A percentile compares a stretch with the other conserved stretches of the same genome.
phyloP scores from a whole-genome alignment of 2,888 invertebrate genomes.

The Drosophila setosimentum region DNA sequence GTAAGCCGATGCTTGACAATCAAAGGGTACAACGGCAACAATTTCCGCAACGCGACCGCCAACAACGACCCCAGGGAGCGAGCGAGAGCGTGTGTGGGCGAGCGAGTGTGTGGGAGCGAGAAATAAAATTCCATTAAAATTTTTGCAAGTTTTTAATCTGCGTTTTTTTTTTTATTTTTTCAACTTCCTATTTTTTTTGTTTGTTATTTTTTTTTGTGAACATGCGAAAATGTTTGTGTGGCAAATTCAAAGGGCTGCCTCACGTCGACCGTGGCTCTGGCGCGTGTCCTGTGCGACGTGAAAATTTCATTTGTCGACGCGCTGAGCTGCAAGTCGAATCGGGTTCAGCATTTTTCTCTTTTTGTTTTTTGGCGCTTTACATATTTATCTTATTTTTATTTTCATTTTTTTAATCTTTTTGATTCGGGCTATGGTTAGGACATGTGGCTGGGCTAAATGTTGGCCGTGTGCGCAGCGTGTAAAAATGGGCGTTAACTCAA shows the following conservation, averaged over 20 bases:
- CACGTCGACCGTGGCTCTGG: slow-evolving; percentile 46
- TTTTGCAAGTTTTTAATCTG: slow-evolving; percentile 75
- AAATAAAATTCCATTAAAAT: slow-evolving; percentile 80
- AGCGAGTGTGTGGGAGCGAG: slow-evolving; percentile 4
- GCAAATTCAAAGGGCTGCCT: slow-evolving; percentile 62
- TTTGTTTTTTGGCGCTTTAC: slow-evolving; percentile 36
- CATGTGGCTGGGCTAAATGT: slow-evolving; percentile 31
- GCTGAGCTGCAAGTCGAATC: slow-evolving; percentile 36
- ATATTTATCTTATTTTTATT: slow-evolving; percentile 51
- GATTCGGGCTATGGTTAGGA: slow-evolving; percentile 46
- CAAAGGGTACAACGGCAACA: slow-evolving; percentile 69
- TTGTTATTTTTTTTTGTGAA: slow-evolving; percentile 35
- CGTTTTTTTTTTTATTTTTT: slow-evolving; percentile 25
- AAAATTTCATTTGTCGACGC: slow-evolving; percentile 75
- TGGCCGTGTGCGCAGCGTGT: slow-evolving; percentile 58
- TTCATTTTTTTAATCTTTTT: slow-evolving; percentile 36
- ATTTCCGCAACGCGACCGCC: slow-evolving; percentile 70
- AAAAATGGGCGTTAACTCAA: slow-evolving; percentile 74
- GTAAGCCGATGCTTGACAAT: slow-evolving; percentile 78
- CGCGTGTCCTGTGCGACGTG: slow-evolving; percentile 68
- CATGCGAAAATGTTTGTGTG: slow-evolving; percentile 75
- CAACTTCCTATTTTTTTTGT: slow-evolving; percentile 3
- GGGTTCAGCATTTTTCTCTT: slow-evolving; percentile 23
- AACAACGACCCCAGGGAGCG: slow-evolving; percentile 40
- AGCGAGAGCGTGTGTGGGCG: not conserved